A percentile compares a stretch with the other conserved stretches of the same genome.
Conservation (phyloP, 2,797 vertebrate species). For the Antennarius maculatus region DNA sequence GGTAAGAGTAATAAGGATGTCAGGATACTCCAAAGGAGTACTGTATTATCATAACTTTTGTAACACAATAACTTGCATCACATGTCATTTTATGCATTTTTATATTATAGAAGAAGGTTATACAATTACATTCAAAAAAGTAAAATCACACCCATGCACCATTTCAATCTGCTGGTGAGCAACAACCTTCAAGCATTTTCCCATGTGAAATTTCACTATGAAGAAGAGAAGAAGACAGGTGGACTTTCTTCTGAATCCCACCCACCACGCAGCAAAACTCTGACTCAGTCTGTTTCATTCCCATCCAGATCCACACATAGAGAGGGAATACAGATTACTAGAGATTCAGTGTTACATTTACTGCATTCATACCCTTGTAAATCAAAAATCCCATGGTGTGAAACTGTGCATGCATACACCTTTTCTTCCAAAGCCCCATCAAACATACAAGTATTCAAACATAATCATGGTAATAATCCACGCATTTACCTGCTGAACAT, state of each 20-base stretch:
- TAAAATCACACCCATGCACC: conserved; percentile 12
- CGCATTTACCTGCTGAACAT: conserved; percentile 50
- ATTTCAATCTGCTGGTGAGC: conserved; percentile 21
- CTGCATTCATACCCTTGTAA: conserved; percentile 26
- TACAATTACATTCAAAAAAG: not conserved
- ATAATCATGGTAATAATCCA: conserved; percentile 20
- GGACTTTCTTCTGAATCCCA: conserved; percentile 65
- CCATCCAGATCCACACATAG: conserved; percentile 43
- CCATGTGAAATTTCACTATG: conserved; percentile 51
- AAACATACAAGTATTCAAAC: conserved; percentile 44
- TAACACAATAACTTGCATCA: not conserved
- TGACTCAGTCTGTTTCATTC: conserved; percentile 43
- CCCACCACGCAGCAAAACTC: conserved; percentile 53
- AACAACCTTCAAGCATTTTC: conserved; percentile 5
- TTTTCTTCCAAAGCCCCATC: conserved; percentile 27
- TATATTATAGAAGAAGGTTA: not conserved
- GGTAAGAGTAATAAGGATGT: not conserved
- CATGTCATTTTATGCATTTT: not conserved
- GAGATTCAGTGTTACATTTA: conserved; percentile 21
- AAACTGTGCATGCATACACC: conserved; percentile 23
- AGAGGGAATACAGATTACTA: conserved; percentile 33
- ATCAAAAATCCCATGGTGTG: conserved; percentile 2
- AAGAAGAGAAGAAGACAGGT: conserved; percentile 63
- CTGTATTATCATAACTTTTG: not conserved
- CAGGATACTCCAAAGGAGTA: not conserved